A percentile compares a stretch with the other conserved stretches of the same genome.
These are phyloP conservation scores for Ctenosaura bakeri DNA, from an alignment of 2,797 vertebrate genomes.

Conservation along the genomic window DNA sequence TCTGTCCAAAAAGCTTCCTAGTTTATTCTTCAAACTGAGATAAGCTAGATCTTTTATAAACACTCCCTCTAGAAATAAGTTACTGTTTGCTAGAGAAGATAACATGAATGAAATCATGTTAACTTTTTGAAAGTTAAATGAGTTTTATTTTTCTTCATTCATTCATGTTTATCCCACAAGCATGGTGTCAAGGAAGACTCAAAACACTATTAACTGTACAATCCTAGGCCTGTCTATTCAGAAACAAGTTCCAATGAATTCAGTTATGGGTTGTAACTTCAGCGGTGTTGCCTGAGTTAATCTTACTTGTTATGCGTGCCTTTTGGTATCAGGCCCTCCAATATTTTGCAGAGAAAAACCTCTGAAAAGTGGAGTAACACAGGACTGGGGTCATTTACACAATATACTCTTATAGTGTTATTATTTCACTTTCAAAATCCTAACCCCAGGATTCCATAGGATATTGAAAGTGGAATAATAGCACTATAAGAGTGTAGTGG, in stretches of 20 bases:
- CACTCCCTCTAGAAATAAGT: slow-evolving; percentile 68
- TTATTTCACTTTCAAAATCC: too few relatives aligned
- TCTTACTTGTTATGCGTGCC: too few relatives aligned
- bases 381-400: too few relatives aligned
- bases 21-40: slow-evolving; percentile 70
- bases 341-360: too few relatives aligned
- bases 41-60: slow-evolving; percentile 71
- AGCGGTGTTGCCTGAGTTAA: background rate
- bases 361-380: too few relatives aligned
- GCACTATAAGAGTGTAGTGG: too few relatives aligned
- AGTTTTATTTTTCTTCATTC: background rate
- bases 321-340: too few relatives aligned
- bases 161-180: background rate
- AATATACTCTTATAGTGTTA: too few relatives aligned
- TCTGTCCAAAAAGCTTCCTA: slow-evolving; percentile 71
- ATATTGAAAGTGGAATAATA: too few relatives aligned
- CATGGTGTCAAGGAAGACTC: background rate
- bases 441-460: too few relatives aligned
- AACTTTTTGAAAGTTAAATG: slow-evolving; percentile 45
- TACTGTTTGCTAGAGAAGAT: slow-evolving; percentile 67
- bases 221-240: too few relatives aligned
- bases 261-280: background rate
- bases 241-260: background rate
- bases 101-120: slow-evolving; percentile 57
- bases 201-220: background rate